A percentile compares a stretch with the other conserved stretches of the same genome.
Evolutionary conservation across 2,113 vertebrate species (phyloP).

Genomic region (Megaceryle torquata): DNA sequence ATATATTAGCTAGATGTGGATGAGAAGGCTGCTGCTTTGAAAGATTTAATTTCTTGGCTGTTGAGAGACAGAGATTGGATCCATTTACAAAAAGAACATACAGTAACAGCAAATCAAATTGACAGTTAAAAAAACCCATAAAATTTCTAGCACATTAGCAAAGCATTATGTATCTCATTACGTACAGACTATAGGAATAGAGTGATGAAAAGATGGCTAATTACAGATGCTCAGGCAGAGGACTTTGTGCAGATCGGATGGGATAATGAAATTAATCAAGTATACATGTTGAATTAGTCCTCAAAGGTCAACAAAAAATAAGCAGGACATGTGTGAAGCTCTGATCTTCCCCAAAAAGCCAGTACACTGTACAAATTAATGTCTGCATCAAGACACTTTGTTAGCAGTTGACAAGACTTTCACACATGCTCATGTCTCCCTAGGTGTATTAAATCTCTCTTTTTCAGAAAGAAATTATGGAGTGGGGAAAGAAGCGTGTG

Average conservation of each 20-base stretch:
- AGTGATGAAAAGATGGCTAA: slow-evolving; percentile 12
- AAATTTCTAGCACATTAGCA: slow-evolving; percentile 41
- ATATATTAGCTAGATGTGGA: neutral
- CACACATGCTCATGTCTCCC: slow-evolving; percentile 36
- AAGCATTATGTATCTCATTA: slow-evolving; percentile 18
- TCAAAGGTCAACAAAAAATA: slow-evolving; percentile 45
- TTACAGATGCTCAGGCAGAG: neutral
- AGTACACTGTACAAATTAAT: slow-evolving; percentile 31
- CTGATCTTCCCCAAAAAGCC: neutral
- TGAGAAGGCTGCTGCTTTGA: neutral
- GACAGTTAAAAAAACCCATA: neutral
- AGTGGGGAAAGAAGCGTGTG: neutral
- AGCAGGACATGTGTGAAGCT: slow-evolving; percentile 26
- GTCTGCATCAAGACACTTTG: slow-evolving; percentile 18
- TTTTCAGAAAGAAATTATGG: neutral
- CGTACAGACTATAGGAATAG: neutral
- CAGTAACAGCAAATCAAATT: slow-evolving; percentile 29
- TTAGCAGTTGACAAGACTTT: slow-evolving; percentile 54
- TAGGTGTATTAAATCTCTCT: slow-evolving; percentile 33
- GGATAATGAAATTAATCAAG: slow-evolving; percentile 43
- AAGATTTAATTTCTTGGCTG: slow-evolving; percentile 14
- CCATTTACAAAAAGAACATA: neutral
- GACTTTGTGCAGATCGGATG: slow-evolving; percentile 9
- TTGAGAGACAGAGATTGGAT: slow-evolving; percentile 20
- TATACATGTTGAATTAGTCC: slow-evolving; percentile 16